A percentile compares a stretch with the other conserved stretches of the same genome.
Conservation (phyloP, 2,113 vertebrate species). For the human region DNA sequence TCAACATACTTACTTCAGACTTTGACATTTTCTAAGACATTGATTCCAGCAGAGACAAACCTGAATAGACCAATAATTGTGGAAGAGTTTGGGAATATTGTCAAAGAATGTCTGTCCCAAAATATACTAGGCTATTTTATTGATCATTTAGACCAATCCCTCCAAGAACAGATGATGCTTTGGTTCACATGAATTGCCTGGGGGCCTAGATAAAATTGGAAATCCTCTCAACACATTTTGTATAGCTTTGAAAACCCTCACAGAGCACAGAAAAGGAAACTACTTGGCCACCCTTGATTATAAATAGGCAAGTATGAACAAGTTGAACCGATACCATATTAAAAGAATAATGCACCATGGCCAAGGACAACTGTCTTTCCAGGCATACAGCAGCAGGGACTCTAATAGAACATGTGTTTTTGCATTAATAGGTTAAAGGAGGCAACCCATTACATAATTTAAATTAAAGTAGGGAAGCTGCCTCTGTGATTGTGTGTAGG, state of each 20-base stretch:
- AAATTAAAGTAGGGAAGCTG: neutral
- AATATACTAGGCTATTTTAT: neutral
- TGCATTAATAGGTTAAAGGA: neutral
- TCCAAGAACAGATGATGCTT: slow-evolving; percentile 14
- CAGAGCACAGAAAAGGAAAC: neutral
- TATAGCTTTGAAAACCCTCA: neutral
- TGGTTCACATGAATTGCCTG: neutral
- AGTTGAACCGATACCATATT: neutral
- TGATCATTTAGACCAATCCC: neutral
- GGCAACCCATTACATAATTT: neutral
- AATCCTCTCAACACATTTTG: neutral
- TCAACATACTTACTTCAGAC: neutral
- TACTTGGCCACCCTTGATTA: neutral
- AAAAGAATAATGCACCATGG: neutral
- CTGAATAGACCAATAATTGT: neutral
- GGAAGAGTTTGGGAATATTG: neutral
- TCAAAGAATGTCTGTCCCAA: neutral
- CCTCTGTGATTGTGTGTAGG: neutral
- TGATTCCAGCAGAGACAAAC: neutral
- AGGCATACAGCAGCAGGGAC: neutral
- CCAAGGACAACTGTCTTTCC: neutral
- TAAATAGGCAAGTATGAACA: slow-evolving; percentile 7
- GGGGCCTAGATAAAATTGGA: neutral
- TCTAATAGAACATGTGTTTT: neutral
- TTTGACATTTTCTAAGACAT: slow-evolving; percentile 1